Conservation (phyloP, 2,888 invertebrate species). For the Epiblema foenella region DNA sequence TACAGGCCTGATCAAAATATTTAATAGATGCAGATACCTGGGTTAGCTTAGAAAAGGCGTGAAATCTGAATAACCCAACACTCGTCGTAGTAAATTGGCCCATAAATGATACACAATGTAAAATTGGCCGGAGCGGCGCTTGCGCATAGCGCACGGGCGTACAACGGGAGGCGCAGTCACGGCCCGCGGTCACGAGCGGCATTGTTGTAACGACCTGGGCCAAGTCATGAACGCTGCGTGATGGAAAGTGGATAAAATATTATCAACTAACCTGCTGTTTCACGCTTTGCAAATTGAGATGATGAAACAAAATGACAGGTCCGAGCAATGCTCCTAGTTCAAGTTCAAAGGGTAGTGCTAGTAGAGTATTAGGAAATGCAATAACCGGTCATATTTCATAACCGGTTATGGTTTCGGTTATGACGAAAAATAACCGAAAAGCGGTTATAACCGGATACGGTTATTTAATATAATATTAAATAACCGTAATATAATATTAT, state of each 20-base stretch:
- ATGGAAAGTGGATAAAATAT: slow-evolving; percentile 24
- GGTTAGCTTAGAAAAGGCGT: not conserved
- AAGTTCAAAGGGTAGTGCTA: not conserved
- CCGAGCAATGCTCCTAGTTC: not conserved
- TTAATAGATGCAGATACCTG: not conserved
- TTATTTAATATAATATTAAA: no score
- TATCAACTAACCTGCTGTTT: slow-evolving; percentile 21
- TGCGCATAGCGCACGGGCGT: slow-evolving; percentile 54
- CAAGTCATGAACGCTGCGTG: slow-evolving; percentile 32
- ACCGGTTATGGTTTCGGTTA: no score
- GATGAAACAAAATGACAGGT: not conserved
- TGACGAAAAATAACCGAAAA: no score
- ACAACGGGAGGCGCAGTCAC: slow-evolving; percentile 64
- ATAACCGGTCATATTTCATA: no score
- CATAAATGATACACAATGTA: slow-evolving; percentile 10
- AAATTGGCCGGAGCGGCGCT: slow-evolving; percentile 12
- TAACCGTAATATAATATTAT: no score
- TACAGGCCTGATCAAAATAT: not conserved
- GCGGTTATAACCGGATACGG: no score
- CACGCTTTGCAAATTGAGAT: slow-evolving; percentile 10
- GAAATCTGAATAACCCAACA: not conserved
- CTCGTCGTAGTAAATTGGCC: slow-evolving; percentile 22
- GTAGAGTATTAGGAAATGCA: no score
- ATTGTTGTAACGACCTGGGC: slow-evolving; percentile 60
- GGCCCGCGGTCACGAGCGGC: slow-evolving; percentile 70